Evolutionary conservation across 1,140 invertebrate genomes (phyloP), one percentile per base, ranked within the genome.

Genomic region (Apis dorsata): DNA sequence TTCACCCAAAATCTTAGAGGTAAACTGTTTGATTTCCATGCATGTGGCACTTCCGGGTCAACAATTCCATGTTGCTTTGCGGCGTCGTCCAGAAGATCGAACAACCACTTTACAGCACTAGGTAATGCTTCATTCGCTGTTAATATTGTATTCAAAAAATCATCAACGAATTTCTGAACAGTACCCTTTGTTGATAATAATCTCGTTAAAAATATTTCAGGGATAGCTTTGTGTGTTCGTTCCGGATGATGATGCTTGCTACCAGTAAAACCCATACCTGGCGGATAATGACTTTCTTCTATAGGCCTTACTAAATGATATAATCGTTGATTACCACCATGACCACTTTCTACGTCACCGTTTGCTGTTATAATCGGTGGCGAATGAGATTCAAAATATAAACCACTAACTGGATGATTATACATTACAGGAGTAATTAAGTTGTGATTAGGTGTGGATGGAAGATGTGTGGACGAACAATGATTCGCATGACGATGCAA

Each of bases 1-100:
- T 99, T 99, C 21, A 99, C 97, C 98, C 98, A 99, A 95, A 99
- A 99, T 88, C 98, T 95, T 70, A 99, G 94, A 62, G 98, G 98
- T 91, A 99, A 95, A 94, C 98, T 98, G 89, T 99, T 99, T 1
- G 98, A 98, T 94, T 99, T 99, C 98, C 98, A 99, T 3, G 98
- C 97, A 92, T 99, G 98, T 1, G 99, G 95, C 62, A 99, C 97
- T 94, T 99, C 98, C 1, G 97, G 96, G 92, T 98, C 97, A 73
- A 96, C 94, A 63, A 99, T 98, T 57, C 96, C 96, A 90, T 99
- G 97, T 77, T 96, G 95, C 81, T 96, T 95, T 0, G 98, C 98
- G 1, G 98, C 97, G 83, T 98, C 97, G 93, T 99, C 98, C 74
- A 99, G 95, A 34, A 99, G 95, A 94, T 99, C 98, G 92, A 99